Evolutionary conservation across 2,888 invertebrate species (phyloP), one percentile per base, ranked within the genome.

Genomic region (Habroteleia sp.): DNA sequence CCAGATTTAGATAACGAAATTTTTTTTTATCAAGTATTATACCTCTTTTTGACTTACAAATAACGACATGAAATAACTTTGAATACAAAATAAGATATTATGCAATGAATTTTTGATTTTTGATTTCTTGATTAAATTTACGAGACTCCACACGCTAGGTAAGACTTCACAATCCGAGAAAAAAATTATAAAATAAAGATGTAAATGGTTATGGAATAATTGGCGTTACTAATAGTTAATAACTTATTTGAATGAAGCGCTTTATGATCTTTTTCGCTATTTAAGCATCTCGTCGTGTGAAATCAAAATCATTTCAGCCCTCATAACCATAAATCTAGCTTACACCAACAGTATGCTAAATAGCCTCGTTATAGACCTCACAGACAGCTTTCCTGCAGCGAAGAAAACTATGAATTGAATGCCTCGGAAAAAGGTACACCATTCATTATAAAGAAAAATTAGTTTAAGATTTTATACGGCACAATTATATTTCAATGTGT

Each of bases 311-410:
- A 65, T 54, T 35, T 65, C 52, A 65, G 8, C 52, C 41, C 42
- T 39, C 46, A 44, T 54, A 54, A 42, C 37, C 65, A 65, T 65
- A 65, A 65, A 65, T 65, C 65, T 54, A 52, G 65, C 65, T 65
- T 65, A 52, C 52, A 35, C 52, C 35, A 54, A 11, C 42, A 29
- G 54, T 65, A 54, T 65, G 44, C 44, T 65, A 65, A 65, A 54
- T 13, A 65, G 27, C 7, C 65, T 52, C 65, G 54, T 44, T 65
- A 54, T 52, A 52, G 65, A 52, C 52, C 52, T 65, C 65, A 52
- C 52, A 44, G 33, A 54, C 37, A 31, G 52, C 44, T 44, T 35
- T 54, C 44, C 44, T 31, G 54, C 33, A 17, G 46, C 29, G 56
- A 56, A 66, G 65, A 31, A 56, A 66, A 46, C 29, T 52, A 54